Percentiles rank a stretch among this genome's conserved stretches.
phyloP scores from a whole-genome alignment of 1,140 invertebrate species.

The Rhopalosiphum maidis region DNA sequence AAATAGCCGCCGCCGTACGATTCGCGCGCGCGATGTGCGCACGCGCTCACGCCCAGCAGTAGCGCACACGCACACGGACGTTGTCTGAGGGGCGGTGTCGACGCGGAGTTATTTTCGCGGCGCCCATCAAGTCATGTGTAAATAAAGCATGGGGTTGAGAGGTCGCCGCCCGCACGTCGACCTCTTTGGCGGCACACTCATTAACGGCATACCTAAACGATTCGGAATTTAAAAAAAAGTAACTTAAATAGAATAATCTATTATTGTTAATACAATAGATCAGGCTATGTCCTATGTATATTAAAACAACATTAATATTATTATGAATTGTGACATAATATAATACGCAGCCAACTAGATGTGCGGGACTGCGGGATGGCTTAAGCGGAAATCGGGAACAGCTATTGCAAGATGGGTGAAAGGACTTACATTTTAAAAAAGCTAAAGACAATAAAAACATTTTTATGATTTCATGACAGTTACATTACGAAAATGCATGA shows the following conservation, averaged over 20 bases:
- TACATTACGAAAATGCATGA: background rate
- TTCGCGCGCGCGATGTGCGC: background rate
- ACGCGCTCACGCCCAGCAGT: background rate
- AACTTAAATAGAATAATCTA: background rate
- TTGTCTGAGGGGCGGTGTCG: background rate
- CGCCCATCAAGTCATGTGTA: slow-evolving; percentile 28
- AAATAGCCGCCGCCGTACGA: background rate
- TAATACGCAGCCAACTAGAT: background rate
- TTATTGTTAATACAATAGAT: background rate
- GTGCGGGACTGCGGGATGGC: background rate
- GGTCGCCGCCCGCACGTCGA: background rate
- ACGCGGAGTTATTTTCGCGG: background rate
- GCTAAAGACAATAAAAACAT: background rate
- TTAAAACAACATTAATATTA: too few species aligned
- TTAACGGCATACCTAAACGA: background rate
- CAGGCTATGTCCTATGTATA: too few species aligned
- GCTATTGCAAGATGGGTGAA: background rate
- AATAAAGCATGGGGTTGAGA: slow-evolving; percentile 26
- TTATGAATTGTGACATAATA: background rate
- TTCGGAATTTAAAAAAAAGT: background rate
- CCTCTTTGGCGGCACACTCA: background rate
- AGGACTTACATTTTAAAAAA: background rate
- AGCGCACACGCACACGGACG: background rate
- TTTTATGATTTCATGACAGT: background rate
- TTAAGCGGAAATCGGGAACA: background rate